Conservation (phyloP, 2,888 invertebrate species). For the Endotricha flammealis region DNA sequence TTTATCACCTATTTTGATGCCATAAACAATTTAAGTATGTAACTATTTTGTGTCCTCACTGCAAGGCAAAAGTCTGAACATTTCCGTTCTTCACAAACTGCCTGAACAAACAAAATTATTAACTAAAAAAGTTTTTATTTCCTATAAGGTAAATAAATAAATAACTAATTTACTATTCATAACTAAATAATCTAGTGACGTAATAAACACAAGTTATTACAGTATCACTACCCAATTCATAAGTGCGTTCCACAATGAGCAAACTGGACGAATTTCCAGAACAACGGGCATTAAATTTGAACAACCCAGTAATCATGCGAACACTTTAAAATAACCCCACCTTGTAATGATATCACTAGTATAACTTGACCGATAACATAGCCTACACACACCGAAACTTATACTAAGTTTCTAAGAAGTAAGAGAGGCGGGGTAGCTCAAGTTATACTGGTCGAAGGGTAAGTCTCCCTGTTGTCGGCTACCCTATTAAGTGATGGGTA, state of each 20-base stretch:
- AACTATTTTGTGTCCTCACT: too few species aligned
- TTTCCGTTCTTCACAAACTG: too few species aligned
- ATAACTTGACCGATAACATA: slow-evolving; percentile 32
- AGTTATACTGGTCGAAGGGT: slow-evolving; percentile 44
- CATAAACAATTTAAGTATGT: too few species aligned
- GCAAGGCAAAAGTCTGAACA: too few species aligned
- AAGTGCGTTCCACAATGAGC: slow-evolving; percentile 46
- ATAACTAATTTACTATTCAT: too few species aligned
- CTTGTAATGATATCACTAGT: slow-evolving; percentile 41
- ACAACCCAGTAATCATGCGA: slow-evolving; percentile 69
- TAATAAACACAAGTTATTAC: slow-evolving; percentile 14
- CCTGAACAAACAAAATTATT: too few species aligned
- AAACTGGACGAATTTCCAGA: slow-evolving; percentile 29
- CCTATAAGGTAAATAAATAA: too few species aligned
- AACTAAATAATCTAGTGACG: too few species aligned
- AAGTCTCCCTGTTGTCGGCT: slow-evolving; percentile 50
- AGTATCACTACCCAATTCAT: slow-evolving; percentile 35
- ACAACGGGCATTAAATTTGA: slow-evolving; percentile 67
- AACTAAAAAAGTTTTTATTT: too few species aligned
- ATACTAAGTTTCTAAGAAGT: slow-evolving; percentile 12
- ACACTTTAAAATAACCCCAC: slow-evolving; percentile 68
- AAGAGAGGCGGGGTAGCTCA: slow-evolving; percentile 32
- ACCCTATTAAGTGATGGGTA: slow-evolving; percentile 76
- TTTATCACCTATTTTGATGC: too few species aligned
- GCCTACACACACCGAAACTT: slow-evolving; percentile 16